Evolutionary conservation across 2,888 invertebrate species (phyloP), one percentile per base, ranked within the genome.

Genomic region (Arctia plantaginis): DNA sequence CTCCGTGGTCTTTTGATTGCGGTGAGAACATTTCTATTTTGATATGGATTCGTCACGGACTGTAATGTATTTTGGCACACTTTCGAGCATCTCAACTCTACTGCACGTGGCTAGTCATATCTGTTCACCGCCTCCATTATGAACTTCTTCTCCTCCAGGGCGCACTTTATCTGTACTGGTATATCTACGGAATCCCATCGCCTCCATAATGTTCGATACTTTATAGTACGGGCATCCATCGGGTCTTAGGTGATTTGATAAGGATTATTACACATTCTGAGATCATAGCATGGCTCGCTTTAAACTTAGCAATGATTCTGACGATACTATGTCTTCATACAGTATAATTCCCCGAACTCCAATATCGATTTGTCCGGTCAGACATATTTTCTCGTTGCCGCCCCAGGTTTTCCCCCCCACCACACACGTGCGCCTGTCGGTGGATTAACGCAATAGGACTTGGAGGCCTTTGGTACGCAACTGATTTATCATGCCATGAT

Each of bases 11-110:
- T 84, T 96, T 97, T 59, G 97, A 96, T 79, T 97, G 97, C 8
- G 98, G 97, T 0, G 97, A 97, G 90, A 97, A 97, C 89, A 97
- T 97, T n/a, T 72, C 97, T 96, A 85, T 96, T 97, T 20, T 96
- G 94, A 82, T 93, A 94, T 15, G 91, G 89, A 85, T 93, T 94
- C 6, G 88, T 88, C 15, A 91, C 85, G 8, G 94, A 93, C 23
- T 95, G 94, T 88, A 95, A n/a, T 95, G 94, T 88, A 95, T 95
- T 86, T 95, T 95, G 51, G 95, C 94, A 82, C 94, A n/a, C 94
- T 82, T 95, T 95, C 0, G 95, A 94, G 75, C n/a, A 95, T 95
- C 83, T 95, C 95, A 2, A 95, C 93, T 44, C 93, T 93, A n/a
- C 87, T 95, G 93, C n/a, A 94, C 89, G 81, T 93, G 92, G 79